These are phyloP conservation scores for Staurois parvus DNA, from an alignment of 2,797 vertebrate species.

Conservation along the genomic window DNA sequence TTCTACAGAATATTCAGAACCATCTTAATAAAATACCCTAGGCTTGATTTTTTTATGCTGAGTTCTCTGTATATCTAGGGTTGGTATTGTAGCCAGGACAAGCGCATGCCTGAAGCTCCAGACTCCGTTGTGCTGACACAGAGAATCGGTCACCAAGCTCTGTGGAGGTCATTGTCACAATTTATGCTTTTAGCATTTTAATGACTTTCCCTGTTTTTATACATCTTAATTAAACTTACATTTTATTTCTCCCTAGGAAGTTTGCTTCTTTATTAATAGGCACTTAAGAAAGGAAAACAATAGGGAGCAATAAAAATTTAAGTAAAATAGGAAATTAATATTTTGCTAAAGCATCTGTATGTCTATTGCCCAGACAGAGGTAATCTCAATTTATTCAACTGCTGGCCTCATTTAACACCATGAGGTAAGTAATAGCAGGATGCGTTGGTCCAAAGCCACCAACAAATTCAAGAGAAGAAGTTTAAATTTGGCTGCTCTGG, in stretches of 20 bases:
- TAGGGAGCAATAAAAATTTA: not conserved
- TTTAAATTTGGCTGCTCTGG: too few species aligned
- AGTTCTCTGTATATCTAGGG: not conserved
- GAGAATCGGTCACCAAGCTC: not conserved
- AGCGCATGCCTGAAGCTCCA: not conserved
- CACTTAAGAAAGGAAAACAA: not conserved
- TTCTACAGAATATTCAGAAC: not conserved
- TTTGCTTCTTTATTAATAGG: slow-evolving; percentile 7
- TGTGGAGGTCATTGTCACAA: not conserved
- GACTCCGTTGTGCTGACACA: slow-evolving; percentile 9
- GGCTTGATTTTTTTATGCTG: not conserved
- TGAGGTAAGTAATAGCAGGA: too few species aligned
- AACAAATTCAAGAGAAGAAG: too few species aligned
- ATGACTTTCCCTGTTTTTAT: slow-evolving; percentile 6
- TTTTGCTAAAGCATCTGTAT: not conserved
- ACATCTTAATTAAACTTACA: slow-evolving; percentile 19
- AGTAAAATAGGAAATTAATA: slow-evolving; percentile 4
- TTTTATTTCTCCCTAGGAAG: slow-evolving; percentile 23
- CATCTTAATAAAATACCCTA: not conserved
- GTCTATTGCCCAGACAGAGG: too few species aligned
- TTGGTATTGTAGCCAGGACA: not conserved
- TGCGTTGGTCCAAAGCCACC: too few species aligned
- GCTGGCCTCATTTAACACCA: too few species aligned
- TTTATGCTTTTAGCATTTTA: slow-evolving; percentile 21
- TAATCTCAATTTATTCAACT: too few species aligned